Percentiles rank a stretch among this genome's conserved stretches.
These are phyloP conservation scores for Epinephelus moara DNA, from an alignment of 2,113 vertebrate genomes.

Conservation along the genomic window DNA sequence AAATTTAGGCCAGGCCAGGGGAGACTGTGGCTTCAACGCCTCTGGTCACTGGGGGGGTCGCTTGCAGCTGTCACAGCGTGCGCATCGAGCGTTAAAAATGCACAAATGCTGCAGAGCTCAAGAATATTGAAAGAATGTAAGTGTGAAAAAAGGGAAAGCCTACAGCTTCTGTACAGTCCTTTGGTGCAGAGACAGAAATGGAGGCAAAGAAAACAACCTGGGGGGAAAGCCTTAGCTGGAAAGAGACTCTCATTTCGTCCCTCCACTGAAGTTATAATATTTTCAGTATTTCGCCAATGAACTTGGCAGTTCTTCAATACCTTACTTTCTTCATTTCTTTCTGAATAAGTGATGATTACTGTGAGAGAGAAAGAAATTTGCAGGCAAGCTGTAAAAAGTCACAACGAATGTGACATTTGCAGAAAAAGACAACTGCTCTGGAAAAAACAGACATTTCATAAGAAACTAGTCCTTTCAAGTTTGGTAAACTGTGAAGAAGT, in stretches of 20 bases:
- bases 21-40: constrained; percentile 39
- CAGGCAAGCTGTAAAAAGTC: neutral
- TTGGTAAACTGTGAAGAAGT: neutral
- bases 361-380: neutral
- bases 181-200: constrained; percentile 38
- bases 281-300: neutral
- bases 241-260: constrained; percentile 5
- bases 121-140: constrained; percentile 22
- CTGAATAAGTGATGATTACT: neutral
- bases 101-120: constrained; percentile 56
- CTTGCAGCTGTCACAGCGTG: constrained; percentile 51
- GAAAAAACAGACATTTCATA: neutral
- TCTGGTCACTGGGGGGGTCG: constrained; percentile 36
- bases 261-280: constrained; percentile 16
- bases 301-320: constrained; percentile 21
- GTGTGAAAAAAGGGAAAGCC: constrained; percentile 4
- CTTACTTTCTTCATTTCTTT: neutral
- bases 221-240: neutral
- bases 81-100: constrained; percentile 45
- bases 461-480: neutral
- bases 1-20: constrained; percentile 70
- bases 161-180: constrained; percentile 2
- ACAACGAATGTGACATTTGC: constrained; percentile 17
- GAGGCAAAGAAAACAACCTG: constrained; percentile 26
- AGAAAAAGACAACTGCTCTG: neutral